Conservation (phyloP, 2,113 vertebrate species). For the Pithys albifrons region DNA sequence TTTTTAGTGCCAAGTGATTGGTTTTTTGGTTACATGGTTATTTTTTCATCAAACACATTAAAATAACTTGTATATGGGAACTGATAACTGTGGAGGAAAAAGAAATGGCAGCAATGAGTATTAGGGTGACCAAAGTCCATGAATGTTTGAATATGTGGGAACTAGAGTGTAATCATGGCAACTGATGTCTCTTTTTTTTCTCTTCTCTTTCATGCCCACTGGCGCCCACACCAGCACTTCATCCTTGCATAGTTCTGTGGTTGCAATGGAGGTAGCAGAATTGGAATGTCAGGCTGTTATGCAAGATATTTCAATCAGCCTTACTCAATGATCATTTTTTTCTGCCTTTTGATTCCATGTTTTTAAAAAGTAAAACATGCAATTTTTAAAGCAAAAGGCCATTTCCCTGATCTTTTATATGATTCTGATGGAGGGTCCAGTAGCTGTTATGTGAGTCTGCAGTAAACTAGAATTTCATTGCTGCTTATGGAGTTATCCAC, state of each 20-base stretch:
- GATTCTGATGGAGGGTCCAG: neutral
- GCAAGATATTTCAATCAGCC: neutral
- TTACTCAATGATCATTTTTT: neutral
- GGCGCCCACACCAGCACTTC: neutral
- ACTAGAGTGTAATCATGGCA: neutral
- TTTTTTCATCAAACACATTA: neutral
- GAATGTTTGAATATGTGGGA: neutral
- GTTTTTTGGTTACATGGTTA: neutral
- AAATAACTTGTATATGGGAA: neutral
- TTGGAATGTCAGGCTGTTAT: neutral
- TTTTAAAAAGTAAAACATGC: neutral
- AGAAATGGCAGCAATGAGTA: neutral
- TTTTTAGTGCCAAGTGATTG: neutral
- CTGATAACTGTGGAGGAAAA: neutral
- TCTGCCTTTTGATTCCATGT: neutral
- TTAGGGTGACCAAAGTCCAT: neutral
- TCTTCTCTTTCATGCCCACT: neutral
- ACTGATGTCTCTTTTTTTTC: neutral
- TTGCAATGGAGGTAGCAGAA: neutral
- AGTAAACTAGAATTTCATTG: neutral
- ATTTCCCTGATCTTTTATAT: neutral
- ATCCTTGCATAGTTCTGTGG: neutral
- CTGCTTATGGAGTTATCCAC: neutral
- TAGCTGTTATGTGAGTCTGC: neutral
- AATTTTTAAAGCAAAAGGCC: neutral